Base-by-base conservation (phyloP, 2,113 vertebrate species). In the Calypte anna region DNA sequence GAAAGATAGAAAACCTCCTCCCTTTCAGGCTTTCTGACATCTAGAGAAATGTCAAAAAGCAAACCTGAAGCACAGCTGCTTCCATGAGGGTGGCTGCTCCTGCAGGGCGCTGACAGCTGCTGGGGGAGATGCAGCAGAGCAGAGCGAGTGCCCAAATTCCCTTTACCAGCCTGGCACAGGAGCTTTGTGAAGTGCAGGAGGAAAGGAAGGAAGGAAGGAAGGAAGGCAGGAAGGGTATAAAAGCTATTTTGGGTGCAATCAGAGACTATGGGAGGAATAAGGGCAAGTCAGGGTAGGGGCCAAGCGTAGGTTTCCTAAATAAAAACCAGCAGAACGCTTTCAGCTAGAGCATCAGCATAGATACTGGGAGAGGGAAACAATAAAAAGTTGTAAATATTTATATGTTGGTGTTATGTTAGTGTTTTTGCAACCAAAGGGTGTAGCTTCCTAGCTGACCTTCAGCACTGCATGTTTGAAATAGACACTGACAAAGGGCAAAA, bases 91-190 rank as follows among this genome's bases (percentile, higher is more conserved):
- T 46, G 54, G 48, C 78, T 63, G 88, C 40, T 92, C 63, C 53
- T 80, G 84, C 59, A 27, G 46, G 89, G 86, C 68, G 76, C 75
- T 95, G 96, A 95, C 93, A 95, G 72, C 93, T 96, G 86, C 88
- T 88, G 93, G 95, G 86, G 61, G 50, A 58, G 54, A 23, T 9
- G 61, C 3, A 2, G 70, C 62, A 86, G 85, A 61, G 90, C 91
- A 87, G 50, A 63, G 3, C 7, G 5, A 48, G 30, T 9, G 57
- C 85, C 61, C 66, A 43, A 3, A 4, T 80, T 16, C 13, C 33
- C 18, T n/a, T 61, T 40, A 3, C 6, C 43, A 38, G 22, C 68
- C 36, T 16, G 54, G 55, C 7, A 2, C 25, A 93, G 55, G 12
- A 64, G 31, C 20, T 54, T 51, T 27, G 14, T 14, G 75, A 77